Base-by-base conservation (phyloP, 1,140 invertebrate species). In the Muscidifurax raptorellus region DNA sequence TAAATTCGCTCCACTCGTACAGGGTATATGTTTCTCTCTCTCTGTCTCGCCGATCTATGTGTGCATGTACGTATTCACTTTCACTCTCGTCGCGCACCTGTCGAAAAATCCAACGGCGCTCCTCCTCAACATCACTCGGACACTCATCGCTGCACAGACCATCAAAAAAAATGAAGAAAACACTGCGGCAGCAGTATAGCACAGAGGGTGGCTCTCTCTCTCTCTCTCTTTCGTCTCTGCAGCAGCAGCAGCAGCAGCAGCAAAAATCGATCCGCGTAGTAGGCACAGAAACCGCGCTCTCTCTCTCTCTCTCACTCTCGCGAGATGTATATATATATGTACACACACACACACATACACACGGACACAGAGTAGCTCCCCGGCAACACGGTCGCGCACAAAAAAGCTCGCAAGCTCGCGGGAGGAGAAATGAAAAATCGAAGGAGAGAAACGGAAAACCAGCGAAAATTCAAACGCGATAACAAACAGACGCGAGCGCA, bases 61-160 rank as follows among this genome's bases (percentile, higher is more conserved):
- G 76, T 78, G 27, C n/a, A 7, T 18, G 74, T 59, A 47, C 25
- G 32, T 25, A 27, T 75, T 27, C 44, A 12, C 15, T 27, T 59
- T 74, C 71, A 47, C 84, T 76, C 82, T 81, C 85, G 80, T 87
- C 84, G 86, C 76, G 86, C 85, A 87, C 40, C 52, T 18, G 52
- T 59, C 52, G 52, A 59, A 59, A 59, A 59, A 59, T 74, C 40
- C 6, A 78, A 69, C 25, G 47, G 69, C n/a, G 12, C 36, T 69
- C 25, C 7, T 69, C 66, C 6, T 69, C 66, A 7, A 7, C 15
- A n/a, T 59, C 52, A 59, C 52, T 59, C 52, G 52, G 52, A 7
- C 52, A 59, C 52, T 22, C 52, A 59, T 59, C 52, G 52, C 52
- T 18, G 52, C 44, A 13, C 44, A 47, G 44, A 47, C 13, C 13